Percentiles rank a stretch among this genome's conserved stretches.
Evolutionary conservation across 2,113 vertebrate genomes (phyloP).

Genomic region (Coptodon rendalli): DNA sequence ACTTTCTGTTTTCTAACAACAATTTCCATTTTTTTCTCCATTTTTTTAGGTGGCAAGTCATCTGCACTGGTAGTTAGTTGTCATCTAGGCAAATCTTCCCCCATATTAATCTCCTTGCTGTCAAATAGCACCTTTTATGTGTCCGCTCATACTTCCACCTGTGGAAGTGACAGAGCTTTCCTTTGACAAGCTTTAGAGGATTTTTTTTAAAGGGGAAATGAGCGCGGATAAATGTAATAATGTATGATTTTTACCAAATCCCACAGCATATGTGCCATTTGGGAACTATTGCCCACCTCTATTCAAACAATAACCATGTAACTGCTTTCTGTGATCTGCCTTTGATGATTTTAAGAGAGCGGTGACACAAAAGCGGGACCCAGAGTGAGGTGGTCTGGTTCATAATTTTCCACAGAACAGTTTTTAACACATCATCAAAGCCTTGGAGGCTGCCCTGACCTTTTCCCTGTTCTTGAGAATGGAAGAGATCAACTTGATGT

Average conservation of each 20-base stretch:
- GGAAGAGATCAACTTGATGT: not conserved
- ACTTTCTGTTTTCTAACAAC: not conserved
- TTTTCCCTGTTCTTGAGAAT: not conserved
- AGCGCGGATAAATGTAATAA: not conserved
- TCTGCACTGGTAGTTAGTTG: not conserved
- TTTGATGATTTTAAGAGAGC: slow-evolving; percentile 5
- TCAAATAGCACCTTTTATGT: not conserved
- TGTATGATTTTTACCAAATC: not conserved
- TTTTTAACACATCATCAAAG: slow-evolving; percentile 32
- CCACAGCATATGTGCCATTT: not conserved
- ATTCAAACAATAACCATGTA: not conserved
- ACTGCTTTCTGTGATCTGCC: not conserved
- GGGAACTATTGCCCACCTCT: not conserved
- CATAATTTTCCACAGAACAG: not conserved
- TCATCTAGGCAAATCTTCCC: not conserved
- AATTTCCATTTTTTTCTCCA: rapidly evolving
- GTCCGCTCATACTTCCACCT: rapidly evolving
- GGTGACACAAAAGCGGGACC: not conserved
- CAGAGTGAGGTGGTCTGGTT: not conserved
- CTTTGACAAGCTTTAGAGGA: not conserved
- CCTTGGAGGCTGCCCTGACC: not conserved
- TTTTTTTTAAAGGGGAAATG: not conserved
- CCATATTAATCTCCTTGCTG: not conserved
- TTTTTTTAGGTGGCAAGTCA: not conserved
- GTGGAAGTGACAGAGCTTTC: not conserved